A percentile compares a stretch with the other conserved stretches of the same genome.
phyloP scores from a whole-genome alignment of 2,797 vertebrate genomes.

The Phrynocephalus vlangalii region DNA sequence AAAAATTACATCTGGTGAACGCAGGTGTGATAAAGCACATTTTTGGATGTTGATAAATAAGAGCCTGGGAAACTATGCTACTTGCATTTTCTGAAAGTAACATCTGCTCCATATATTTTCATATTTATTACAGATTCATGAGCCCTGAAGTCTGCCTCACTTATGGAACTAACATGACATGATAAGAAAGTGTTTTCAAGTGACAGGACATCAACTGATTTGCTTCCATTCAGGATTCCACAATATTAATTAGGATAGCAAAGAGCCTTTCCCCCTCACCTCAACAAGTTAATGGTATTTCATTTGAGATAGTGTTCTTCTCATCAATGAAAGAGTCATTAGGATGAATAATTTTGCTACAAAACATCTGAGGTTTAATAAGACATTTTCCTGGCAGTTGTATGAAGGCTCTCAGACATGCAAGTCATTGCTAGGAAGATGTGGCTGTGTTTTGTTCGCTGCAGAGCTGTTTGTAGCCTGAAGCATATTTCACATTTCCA shows the following conservation, averaged over 20 bases:
- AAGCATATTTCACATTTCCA: too few species aligned
- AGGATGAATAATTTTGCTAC: too few species aligned
- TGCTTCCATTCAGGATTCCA: background rate
- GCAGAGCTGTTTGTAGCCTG: too few species aligned
- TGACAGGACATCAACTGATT: background rate
- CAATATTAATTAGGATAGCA: background rate
- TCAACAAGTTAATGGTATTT: background rate
- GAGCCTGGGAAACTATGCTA: background rate
- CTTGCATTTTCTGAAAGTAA: background rate
- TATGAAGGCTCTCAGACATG: too few species aligned
- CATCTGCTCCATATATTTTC: background rate
- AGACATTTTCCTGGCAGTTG: background rate
- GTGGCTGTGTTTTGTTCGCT: background rate
- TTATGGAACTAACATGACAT: background rate
- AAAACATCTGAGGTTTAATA: background rate
- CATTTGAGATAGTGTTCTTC: background rate
- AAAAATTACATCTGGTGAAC: background rate
- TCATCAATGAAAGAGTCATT: too few species aligned
- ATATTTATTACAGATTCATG: background rate
- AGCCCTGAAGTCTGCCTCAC: background rate
- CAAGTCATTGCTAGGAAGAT: background rate
- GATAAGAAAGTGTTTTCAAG: background rate
- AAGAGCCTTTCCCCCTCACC: background rate
- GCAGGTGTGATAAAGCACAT: background rate
- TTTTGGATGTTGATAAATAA: constrained; percentile 3